These are phyloP conservation scores for Chalcosyrphus nemorum DNA, from an alignment of 2,888 invertebrate genomes.

Conservation along the genomic window DNA sequence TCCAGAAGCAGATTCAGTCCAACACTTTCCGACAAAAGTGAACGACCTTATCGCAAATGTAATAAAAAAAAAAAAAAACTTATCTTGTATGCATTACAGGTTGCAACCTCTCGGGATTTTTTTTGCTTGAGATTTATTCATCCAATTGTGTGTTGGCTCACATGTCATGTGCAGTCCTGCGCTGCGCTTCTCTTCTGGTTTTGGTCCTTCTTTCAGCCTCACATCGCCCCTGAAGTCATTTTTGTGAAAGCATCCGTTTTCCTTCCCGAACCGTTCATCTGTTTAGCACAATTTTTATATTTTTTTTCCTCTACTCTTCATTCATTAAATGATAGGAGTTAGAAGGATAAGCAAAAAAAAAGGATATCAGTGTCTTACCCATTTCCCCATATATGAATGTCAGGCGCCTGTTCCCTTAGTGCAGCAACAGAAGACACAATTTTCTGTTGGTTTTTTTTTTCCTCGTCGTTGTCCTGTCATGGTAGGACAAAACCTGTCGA, in stretches of 20 bases:
- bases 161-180: conserved; percentile 4
- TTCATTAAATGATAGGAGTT: conserved; percentile 37
- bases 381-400: conserved; percentile 46
- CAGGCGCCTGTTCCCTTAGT: conserved; percentile 18
- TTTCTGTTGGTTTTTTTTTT: conserved; percentile 18
- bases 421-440: conserved; percentile 27
- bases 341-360: background rate
- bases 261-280: conserved; percentile 40
- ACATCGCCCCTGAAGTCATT: conserved; percentile 51
- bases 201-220: background rate
- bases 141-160: conserved; percentile 29
- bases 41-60: conserved; percentile 17
- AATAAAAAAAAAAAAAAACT: conserved; percentile 26
- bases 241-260: conserved; percentile 57
- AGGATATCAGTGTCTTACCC: conserved; percentile 46
- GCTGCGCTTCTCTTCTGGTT: background rate
- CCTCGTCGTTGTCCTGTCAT: conserved; percentile 23
- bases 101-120: conserved; percentile 28
- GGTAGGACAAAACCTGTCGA: conserved; percentile 13
- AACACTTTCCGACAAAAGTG: background rate
- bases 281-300: conserved; percentile 54
- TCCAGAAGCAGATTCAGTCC: background rate
- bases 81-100: conserved; percentile 35
- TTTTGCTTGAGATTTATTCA: conserved; percentile 40
- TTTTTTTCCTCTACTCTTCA: background rate